Base-by-base conservation (phyloP, 2,888 invertebrate species). In the Malacosoma neustria region DNA sequence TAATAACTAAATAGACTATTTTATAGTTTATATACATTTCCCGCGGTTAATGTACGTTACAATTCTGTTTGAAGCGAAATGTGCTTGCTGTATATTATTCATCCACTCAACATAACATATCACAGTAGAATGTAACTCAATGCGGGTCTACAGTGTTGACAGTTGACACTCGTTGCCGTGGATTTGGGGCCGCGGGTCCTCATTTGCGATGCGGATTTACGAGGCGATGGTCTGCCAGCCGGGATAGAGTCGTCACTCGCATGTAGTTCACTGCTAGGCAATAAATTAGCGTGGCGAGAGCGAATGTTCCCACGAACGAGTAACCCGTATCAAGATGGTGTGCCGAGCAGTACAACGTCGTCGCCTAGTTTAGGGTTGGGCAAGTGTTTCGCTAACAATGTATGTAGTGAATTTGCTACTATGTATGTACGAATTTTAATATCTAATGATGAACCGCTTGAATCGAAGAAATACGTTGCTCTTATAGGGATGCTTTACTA, bases 201-300 rank as follows among this genome's bases (percentile, higher is more conserved):
- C 63, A 61, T 65, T 65, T 60, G 61, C 54, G 51, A 49, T 53
- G 52, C 61, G 57, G 57, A 74, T 72, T 71, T 72, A 70, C 70
- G 64, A 67, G 59, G 48, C 45, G 58, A 60, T 58, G 57, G 57
- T 50, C 42, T 52, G 54, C 54, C 51, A 51, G 57, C 46, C 57
- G 54, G 72, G 71, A 84, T 84, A 71, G 74, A 84, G 82, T 76
- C 81, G 82, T 84, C 84, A 82, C 74, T 74, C 71, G 72, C 73
- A 69, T 80, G 80, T 73, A 74, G 69, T 66, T 50, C 63, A 65
- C 57, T 57, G 60, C 72, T 61, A 58, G 68, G 72, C 68, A 67
- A 84, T 85, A 85, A 82, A 84, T 85, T 81, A 82, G 76, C 65
- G 52, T 58, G 54, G 57, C 47, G 49, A 58, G 65, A 66, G 61